Base-by-base conservation (phyloP, 1,140 invertebrate genomes). In the Tenebrio molitor region DNA sequence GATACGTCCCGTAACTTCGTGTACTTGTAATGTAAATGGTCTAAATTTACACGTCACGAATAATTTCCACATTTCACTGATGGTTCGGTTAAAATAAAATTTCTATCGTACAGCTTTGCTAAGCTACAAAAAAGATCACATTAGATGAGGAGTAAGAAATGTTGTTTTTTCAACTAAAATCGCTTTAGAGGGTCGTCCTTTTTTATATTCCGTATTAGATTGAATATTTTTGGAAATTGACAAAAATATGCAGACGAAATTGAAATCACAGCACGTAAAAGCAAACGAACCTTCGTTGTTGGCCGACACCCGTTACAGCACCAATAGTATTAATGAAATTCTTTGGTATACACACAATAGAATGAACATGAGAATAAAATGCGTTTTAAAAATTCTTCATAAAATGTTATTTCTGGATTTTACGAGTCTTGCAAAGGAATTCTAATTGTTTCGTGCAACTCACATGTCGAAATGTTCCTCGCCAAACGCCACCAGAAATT, bases 381-480 rank as follows among this genome's bases (percentile, higher is more conserved):
- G 29, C n/a, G 23, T 19, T 58, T 25, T 25, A 29, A 58, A 58
- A 58, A 58, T 58, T 58, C 23, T 58, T 58, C 50, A 58, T 58
- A 29, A 58, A 25, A 58, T 15, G 50, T 58, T 58, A 29, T 58
- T 58, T 50, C 44, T 50, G 44, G 15, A 50, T 50, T 50, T 50
- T 50, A 50, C 19, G 44, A 50, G 16, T 50, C 19, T 21, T 14
- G 6, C 17, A 21, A 1, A 50, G 17, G 44, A 50, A 50, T 50
- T 50, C 23, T 8, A 6, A 29, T 58, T 29, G n/a, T 58, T 58
- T 58, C 29, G 3, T 15, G 23, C 21, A 23, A 50, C 10, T 50
- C 10, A 33, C 29, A 33, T 5, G 29, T 33, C 4, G 10, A 33
- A 33, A 5, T 12, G 3, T 39, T 39, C n/a, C 25, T 29, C 25